Evolutionary conservation across 2,797 vertebrate species (phyloP).

Genomic region (Buceros bicornis): DNA sequence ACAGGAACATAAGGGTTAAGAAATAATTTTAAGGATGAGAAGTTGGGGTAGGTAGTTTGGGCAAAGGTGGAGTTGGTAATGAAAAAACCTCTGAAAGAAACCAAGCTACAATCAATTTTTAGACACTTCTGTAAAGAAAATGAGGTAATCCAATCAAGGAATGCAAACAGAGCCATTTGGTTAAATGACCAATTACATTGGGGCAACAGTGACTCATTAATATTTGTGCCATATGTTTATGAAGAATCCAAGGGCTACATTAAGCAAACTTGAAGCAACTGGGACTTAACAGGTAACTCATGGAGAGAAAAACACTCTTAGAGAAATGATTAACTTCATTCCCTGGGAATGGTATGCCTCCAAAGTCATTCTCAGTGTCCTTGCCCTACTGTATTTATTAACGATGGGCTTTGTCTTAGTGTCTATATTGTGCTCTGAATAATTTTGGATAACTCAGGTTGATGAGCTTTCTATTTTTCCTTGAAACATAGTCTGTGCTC

Average conservation of each 20-base stretch:
- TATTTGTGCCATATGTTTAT: slow-evolving; percentile 72
- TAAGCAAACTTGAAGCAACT: slow-evolving; percentile 56
- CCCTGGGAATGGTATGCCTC: background rate
- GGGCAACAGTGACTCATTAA: slow-evolving; percentile 65
- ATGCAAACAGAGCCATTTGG: slow-evolving; percentile 69
- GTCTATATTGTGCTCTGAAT: slow-evolving; percentile 20
- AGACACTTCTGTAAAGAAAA: slow-evolving; percentile 67
- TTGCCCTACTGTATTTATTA: slow-evolving; percentile 15
- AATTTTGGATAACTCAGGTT: slow-evolving; percentile 27
- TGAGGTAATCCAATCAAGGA: slow-evolving; percentile 73
- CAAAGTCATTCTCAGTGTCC: slow-evolving; percentile 38
- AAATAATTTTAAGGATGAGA: slow-evolving; percentile 6
- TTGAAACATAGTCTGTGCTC: background rate
- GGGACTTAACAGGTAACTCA: slow-evolving; percentile 54
- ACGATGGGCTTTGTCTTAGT: background rate
- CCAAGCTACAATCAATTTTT: slow-evolving; percentile 64
- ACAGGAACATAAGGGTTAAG: slow-evolving; percentile 30
- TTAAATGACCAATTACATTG: slow-evolving; percentile 67
- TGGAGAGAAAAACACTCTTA: background rate
- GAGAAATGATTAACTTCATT: slow-evolving; percentile 49
- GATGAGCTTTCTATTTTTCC: slow-evolving; percentile 47
- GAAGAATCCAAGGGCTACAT: slow-evolving; percentile 54
- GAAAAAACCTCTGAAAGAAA: slow-evolving; percentile 52
- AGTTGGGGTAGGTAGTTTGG: slow-evolving; percentile 31
- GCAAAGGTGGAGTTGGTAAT: slow-evolving; percentile 30